Conservation (phyloP, 2,888 invertebrate species). For the Troglohyphantes excavatus region DNA sequence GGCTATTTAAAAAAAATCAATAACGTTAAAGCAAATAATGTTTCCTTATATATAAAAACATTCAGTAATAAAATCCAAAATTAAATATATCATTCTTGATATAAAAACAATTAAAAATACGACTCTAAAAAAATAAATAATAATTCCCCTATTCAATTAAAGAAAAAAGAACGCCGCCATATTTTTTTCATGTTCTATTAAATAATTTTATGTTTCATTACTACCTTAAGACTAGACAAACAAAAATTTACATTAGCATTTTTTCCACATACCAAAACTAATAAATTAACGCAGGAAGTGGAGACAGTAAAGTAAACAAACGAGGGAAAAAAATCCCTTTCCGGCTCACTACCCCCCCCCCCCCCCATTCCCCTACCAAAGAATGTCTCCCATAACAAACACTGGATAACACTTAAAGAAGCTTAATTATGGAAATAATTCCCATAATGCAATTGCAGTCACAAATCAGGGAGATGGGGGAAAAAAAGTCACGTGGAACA, state of each 20-base stretch:
- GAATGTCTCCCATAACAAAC: not conserved
- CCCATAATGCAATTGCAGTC: slow-evolving; percentile 9
- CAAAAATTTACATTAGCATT: not conserved
- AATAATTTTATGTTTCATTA: not conserved
- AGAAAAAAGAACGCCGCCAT: not conserved
- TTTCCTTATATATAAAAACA: no score
- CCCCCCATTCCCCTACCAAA: not conserved
- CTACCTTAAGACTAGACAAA: not conserved
- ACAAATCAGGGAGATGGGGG: slow-evolving; percentile 30
- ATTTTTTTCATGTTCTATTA: not conserved
- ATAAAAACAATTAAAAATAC: no score
- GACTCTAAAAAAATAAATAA: no score
- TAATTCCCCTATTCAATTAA: no score
- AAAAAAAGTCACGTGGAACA: slow-evolving; percentile 1
- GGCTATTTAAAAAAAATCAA: no score
- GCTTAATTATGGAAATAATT: slow-evolving; percentile 53
- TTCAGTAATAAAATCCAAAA: no score
- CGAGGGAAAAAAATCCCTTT: not conserved
- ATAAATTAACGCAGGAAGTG: not conserved
- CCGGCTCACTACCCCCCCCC: not conserved
- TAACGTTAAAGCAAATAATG: no score
- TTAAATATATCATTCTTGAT: no score
- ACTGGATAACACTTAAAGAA: not conserved
- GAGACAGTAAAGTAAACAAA: not conserved
- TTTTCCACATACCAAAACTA: not conserved